Conservation (phyloP, 2,888 invertebrate genomes). For the Orchestes rusci region DNA sequence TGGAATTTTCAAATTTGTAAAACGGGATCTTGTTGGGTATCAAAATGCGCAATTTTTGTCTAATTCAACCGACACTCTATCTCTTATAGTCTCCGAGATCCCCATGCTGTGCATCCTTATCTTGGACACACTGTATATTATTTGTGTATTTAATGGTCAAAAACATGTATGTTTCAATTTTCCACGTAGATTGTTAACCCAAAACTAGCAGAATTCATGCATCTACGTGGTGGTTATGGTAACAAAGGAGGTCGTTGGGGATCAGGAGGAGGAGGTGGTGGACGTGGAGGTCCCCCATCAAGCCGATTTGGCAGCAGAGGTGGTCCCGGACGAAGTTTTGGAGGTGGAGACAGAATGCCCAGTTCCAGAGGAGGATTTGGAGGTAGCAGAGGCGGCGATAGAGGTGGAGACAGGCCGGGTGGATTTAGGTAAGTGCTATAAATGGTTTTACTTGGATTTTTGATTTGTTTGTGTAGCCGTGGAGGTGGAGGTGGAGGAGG, state of each 20-base stretch:
- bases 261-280: not conserved
- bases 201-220: conserved; percentile 58
- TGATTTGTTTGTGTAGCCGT: not conserved
- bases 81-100: too few species aligned
- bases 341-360: not conserved
- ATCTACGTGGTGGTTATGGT: not conserved
- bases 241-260: not conserved
- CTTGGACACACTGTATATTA: too few species aligned
- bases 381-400: not conserved
- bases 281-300: not conserved
- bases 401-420: not conserved
- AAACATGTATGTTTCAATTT: too few species aligned
- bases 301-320: not conserved
- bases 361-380: not conserved
- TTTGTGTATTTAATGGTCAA: too few species aligned
- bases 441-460: not conserved
- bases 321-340: not conserved
- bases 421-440: not conserved
- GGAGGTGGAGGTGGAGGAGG: not conserved
- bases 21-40: too few species aligned
- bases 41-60: too few species aligned
- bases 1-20: too few species aligned
- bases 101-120: too few species aligned
- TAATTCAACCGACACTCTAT: too few species aligned
- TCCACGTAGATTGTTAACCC: conserved; percentile 81